Percentiles rank a stretch among this genome's conserved stretches.
These are phyloP conservation scores for Rhagonycha lutea DNA, from an alignment of 2,888 invertebrate species.

Conservation along the genomic window DNA sequence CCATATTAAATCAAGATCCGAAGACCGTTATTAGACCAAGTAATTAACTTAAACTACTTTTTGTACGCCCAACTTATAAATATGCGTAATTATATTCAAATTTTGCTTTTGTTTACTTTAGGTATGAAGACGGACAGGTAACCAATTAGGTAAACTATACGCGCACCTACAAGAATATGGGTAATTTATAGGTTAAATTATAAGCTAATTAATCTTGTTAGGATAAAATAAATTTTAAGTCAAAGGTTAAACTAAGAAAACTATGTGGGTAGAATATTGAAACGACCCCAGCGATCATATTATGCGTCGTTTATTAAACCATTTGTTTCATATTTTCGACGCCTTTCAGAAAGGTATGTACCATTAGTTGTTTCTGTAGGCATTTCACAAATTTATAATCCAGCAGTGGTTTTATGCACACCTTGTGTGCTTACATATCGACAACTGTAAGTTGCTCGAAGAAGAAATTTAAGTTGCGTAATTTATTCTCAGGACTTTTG, in stretches of 20 bases:
- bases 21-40: constrained; percentile 38
- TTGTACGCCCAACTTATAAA: constrained; percentile 36
- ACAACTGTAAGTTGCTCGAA: constrained; percentile 6
- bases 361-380: constrained; percentile 39
- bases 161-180: neutral
- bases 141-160: neutral
- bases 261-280: constrained; percentile 30
- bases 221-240: constrained; percentile 11
- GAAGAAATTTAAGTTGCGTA: neutral
- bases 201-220: neutral
- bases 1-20: constrained; percentile 41
- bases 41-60: constrained; percentile 40
- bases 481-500: neutral
- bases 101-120: neutral
- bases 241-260: constrained; percentile 18
- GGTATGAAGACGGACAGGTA: neutral
- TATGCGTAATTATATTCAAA: constrained; percentile 31
- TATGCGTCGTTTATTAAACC: constrained; percentile 41
- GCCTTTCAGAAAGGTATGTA: constrained; percentile 35
- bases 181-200: neutral
- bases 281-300: constrained; percentile 35
- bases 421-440: constrained; percentile 20
- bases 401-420: constrained; percentile 27
- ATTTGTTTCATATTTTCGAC: constrained; percentile 42
- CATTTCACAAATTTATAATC: constrained; percentile 38